Evolutionary conservation across 2,888 invertebrate genomes (phyloP).

Genomic region (Trichopria drosophilae): DNA sequence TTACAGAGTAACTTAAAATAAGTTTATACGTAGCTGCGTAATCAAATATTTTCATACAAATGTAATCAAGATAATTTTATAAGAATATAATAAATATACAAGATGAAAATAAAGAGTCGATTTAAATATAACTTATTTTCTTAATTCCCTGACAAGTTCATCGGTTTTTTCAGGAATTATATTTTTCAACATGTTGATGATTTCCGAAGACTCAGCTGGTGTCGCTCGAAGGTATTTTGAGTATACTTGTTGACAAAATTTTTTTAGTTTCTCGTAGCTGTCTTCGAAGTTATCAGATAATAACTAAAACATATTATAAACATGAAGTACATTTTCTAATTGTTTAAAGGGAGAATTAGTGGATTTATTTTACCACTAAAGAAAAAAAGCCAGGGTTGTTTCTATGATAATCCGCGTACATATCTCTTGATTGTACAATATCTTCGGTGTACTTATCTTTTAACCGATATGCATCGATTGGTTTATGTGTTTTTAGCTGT

Average conservation of each 20-base stretch:
- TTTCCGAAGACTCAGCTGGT: conserved; percentile 35
- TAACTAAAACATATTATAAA: conserved; percentile 35
- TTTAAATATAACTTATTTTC: conserved; percentile 30
- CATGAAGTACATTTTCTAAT: no score
- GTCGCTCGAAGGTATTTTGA: conserved; percentile 31
- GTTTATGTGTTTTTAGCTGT: no score
- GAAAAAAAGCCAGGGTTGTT: conserved; percentile 53
- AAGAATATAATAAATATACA: conserved; percentile 23
- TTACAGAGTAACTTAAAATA: no score
- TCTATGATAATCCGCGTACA: conserved; percentile 48
- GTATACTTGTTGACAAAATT: conserved; percentile 38
- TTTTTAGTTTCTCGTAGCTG: conserved; percentile 35
- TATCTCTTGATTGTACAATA: conserved; percentile 44
- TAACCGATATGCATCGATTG: conserved; percentile 23
- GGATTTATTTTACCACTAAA: conserved; percentile 50
- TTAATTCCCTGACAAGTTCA: conserved; percentile 36
- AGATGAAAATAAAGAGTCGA: conserved; percentile 31
- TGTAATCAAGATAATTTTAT: background rate
- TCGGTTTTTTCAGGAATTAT: conserved; percentile 36
- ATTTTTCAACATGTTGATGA: conserved; percentile 33
- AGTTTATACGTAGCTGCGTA: background rate
- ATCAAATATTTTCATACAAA: background rate
- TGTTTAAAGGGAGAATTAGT: no score
- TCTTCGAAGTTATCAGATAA: conserved; percentile 42
- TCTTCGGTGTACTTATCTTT: conserved; percentile 43